Conservation (phyloP, 1,140 invertebrate species). For the Drosophila takahashii region DNA sequence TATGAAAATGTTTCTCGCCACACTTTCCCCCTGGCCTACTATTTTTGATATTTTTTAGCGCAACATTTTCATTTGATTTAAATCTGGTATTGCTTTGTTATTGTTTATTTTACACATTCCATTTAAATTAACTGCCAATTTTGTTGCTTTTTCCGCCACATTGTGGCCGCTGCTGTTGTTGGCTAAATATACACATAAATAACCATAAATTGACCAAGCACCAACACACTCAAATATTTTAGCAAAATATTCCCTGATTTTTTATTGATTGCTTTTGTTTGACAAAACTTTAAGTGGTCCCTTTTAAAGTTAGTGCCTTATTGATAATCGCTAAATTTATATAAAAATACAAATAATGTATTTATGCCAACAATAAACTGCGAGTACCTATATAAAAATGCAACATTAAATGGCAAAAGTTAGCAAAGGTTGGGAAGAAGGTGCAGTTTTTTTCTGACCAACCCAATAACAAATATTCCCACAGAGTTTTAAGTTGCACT, state of each 20-base stretch:
- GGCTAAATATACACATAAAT: conserved; percentile 25
- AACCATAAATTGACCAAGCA: conserved; percentile 39
- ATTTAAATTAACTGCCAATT: conserved; percentile 67
- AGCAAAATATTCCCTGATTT: neutral
- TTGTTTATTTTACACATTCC: conserved; percentile 54
- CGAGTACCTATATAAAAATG: neutral
- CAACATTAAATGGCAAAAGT: neutral
- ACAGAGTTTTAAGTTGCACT: conserved; percentile 2
- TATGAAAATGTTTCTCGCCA: conserved; percentile 50
- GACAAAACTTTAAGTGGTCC: conserved; percentile 6
- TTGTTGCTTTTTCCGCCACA: conserved; percentile 25
- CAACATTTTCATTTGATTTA: conserved; percentile 33
- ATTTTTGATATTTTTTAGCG: conserved; percentile 6
- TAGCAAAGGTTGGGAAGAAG: neutral
- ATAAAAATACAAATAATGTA: neutral
- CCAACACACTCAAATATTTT: conserved; percentile 35
- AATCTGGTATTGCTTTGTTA: conserved; percentile 26
- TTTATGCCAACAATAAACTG: conserved; percentile 1
- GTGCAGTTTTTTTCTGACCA: conserved; percentile 9
- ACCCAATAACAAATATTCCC: neutral
- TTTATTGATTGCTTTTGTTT: conserved; percentile 4
- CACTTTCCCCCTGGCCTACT: neutral
- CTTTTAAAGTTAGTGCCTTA: conserved; percentile 3
- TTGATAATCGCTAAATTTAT: neutral
- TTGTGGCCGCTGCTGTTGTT: conserved; percentile 31